phyloP scores from a whole-genome alignment of 2,113 vertebrate genomes.

The Formicarius rufipectus region DNA sequence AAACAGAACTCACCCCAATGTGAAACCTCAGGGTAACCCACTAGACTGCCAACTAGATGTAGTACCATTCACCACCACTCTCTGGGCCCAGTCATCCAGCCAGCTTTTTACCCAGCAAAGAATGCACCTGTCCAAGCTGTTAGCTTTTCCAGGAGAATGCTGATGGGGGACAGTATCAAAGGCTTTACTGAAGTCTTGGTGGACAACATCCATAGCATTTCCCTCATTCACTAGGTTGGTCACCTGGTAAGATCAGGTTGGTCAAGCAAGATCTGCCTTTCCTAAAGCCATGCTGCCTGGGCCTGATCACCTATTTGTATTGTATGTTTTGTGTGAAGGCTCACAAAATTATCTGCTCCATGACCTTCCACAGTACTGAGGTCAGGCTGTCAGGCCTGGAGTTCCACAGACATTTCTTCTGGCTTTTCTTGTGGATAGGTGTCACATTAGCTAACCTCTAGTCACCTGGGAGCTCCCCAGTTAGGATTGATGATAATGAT shows the following conservation, averaged over 20 bases:
- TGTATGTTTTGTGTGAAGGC: no score
- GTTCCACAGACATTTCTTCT: no score
- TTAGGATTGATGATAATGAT: neutral
- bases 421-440: neutral
- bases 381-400: neutral
- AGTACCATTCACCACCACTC: neutral
- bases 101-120: neutral
- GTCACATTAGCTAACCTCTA: neutral
- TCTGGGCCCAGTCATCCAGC: neutral
- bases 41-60: neutral
- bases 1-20: neutral
- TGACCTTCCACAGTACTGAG: neutral
- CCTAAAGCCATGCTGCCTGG: neutral
- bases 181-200: neutral
- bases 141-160: neutral
- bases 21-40: no score
- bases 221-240: accelerated
- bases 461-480: neutral
- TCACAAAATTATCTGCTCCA: neutral
- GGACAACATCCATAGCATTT: neutral
- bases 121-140: neutral
- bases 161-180: neutral
- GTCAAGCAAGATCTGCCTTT: neutral
- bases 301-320: neutral
- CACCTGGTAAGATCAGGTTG: neutral